These are phyloP conservation scores for Ceratotherium simum DNA, from an alignment of 2,113 vertebrate species.

Conservation along the genomic window DNA sequence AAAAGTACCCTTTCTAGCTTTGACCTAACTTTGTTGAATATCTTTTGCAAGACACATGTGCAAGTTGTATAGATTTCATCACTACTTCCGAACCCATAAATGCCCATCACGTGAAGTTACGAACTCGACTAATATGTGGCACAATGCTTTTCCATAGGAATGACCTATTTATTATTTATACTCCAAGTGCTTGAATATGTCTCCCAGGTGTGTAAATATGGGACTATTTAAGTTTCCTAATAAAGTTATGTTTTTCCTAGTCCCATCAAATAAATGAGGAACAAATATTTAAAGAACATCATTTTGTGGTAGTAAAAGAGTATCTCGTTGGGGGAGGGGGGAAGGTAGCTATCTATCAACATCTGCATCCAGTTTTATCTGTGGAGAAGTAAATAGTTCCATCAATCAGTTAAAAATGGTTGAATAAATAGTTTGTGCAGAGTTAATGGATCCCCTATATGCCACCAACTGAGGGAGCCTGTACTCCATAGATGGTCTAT, in stretches of 20 bases:
- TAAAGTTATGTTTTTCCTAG: not conserved
- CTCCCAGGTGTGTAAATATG: not conserved
- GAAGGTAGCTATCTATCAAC: not conserved
- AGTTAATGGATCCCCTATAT: conserved; percentile 55
- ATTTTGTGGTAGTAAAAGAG: not conserved
- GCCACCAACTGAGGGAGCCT: conserved; percentile 72
- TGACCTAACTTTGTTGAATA: not conserved
- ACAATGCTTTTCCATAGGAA: not conserved
- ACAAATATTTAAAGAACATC: conserved; percentile 39
- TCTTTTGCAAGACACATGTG: not conserved
- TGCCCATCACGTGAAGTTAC: not conserved
- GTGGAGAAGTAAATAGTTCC: not conserved
- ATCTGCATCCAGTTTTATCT: not conserved
- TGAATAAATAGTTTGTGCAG: conserved; percentile 31
- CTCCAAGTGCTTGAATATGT: not conserved
- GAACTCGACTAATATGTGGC: not conserved
- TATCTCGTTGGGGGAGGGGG: not conserved
- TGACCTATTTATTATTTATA: not conserved
- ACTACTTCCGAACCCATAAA: not conserved
- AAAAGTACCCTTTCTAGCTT: not conserved
- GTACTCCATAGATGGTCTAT: conserved; percentile 25
- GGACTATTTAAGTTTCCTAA: not conserved
- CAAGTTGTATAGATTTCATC: not conserved
- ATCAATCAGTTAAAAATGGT: not conserved
- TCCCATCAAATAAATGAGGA: not conserved